Conservation (phyloP, 2,888 invertebrate species). For the Teinopalpus imperialis region DNA sequence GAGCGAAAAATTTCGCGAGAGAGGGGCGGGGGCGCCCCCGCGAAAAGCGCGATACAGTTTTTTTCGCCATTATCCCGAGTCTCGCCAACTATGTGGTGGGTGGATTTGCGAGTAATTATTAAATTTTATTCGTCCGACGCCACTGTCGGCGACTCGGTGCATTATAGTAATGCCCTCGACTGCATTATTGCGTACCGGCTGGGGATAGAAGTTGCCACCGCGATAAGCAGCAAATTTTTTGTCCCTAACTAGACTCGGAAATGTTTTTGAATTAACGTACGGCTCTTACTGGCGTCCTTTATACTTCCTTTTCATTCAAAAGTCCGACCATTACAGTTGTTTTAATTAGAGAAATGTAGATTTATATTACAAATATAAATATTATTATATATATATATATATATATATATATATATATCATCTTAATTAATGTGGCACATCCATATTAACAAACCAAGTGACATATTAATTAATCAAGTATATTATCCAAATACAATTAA, state of each 20-base stretch:
- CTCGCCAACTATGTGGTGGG: conserved; percentile 66
- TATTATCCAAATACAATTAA: too few relatives aligned
- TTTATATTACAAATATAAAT: too few relatives aligned
- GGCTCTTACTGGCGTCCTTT: conserved; percentile 9
- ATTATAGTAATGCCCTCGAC: conserved; percentile 11
- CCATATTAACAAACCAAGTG: too few relatives aligned
- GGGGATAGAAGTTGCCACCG: conserved; percentile 14
- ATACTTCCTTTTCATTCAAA: conserved; percentile 14
- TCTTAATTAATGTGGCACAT: too few relatives aligned
- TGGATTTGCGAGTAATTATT: conserved; percentile 68
- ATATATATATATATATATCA: too few relatives aligned
- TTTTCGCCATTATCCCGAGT: conserved; percentile 71
- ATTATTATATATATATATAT: too few relatives aligned
- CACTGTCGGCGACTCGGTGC: conserved; percentile 37
- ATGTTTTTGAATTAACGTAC: conserved; percentile 19
- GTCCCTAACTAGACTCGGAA: conserved; percentile 18
- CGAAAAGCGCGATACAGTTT: conserved; percentile 69
- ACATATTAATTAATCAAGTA: too few relatives aligned
- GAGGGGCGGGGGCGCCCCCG: conserved; percentile 48
- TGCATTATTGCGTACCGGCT: not conserved
- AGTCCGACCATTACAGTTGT: not conserved
- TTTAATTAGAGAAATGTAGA: conserved; percentile 12
- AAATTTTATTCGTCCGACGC: conserved; percentile 53
- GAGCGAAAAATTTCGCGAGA: conserved; percentile 54
- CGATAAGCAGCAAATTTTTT: conserved; percentile 14